Evolutionary conservation across 92 coral and sea anemone species (phyloP).

Genomic region (Umimayanthus kanabou): DNA sequence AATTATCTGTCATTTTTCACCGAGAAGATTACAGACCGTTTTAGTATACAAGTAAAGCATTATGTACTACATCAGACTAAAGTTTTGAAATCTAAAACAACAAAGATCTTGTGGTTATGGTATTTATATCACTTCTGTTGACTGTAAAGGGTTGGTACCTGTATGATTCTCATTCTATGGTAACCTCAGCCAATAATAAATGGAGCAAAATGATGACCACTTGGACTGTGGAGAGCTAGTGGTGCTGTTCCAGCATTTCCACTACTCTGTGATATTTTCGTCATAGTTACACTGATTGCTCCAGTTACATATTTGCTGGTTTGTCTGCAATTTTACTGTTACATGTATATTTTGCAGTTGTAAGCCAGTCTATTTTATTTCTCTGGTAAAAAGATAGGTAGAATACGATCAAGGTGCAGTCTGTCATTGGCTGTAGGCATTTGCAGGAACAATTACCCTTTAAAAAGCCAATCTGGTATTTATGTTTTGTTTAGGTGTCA

Average conservation of each 20-base stretch:
- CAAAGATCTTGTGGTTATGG: too few relatives aligned
- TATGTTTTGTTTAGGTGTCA: slow-evolving; percentile 58
- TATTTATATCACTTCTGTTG: too few relatives aligned
- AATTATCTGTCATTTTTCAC: too few relatives aligned
- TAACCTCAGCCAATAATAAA: too few relatives aligned
- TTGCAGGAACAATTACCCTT: not conserved
- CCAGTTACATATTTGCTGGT: not conserved
- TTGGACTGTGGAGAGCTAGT: slow-evolving; percentile 51
- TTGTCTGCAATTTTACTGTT: not conserved
- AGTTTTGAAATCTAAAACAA: too few relatives aligned
- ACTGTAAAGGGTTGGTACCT: too few relatives aligned
- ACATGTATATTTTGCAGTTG: not conserved
- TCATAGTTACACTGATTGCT: slow-evolving; percentile 99
- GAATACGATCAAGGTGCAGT: not conserved
- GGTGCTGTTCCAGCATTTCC: slow-evolving; percentile 71
- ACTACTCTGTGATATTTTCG: slow-evolving; percentile 72
- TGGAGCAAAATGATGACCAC: slow-evolving; percentile 85
- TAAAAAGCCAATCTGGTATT: not conserved
- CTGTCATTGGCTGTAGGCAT: not conserved
- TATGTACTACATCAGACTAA: too few relatives aligned
- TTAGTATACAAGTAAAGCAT: too few relatives aligned
- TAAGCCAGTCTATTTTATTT: not conserved
- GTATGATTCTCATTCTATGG: too few relatives aligned
- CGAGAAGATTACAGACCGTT: too few relatives aligned
- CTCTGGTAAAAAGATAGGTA: too few relatives aligned